Base-by-base conservation (phyloP, 2,888 invertebrate species). In the Steromphala cineraria region DNA sequence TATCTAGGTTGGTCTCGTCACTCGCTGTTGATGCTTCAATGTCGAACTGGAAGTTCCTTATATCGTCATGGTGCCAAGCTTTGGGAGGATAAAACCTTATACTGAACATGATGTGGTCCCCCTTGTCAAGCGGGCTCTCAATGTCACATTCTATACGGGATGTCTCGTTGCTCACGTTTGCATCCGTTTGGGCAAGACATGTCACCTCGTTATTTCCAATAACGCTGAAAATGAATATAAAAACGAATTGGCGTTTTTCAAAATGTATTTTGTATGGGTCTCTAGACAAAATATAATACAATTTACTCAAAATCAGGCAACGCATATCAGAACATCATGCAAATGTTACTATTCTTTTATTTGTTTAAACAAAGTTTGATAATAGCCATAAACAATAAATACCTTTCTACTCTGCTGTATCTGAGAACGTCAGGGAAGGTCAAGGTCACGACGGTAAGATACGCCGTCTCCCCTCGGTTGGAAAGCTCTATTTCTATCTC, bases 391-490 rank as follows among this genome's bases (percentile, higher is more conserved):
- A n/a, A n/a, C 7, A 2, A 36, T 36, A 0, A 15, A 17, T 71
- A 71, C 71, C 31, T 40, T n/a, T 36, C 15, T 0, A 81, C 78
- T 46, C 84, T 81, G 5, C 80, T 84, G 67, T 85, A 88, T 8
- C 81, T 46, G 3, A 87, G 74, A 10, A 75, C 74, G 15, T 82
- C 78, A 0, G 90, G 88, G 71, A 84, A 87, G 17, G 46, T 81
- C 21, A 89, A 56, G 17, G 81, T 81, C 19, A 88, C 83, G 4
- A 82, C 79, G 0, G 90, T 87, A 0, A 87, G 84, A 75, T 87
- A 87, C 0, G 89, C 85, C 5, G 86, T 85, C 28, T 90, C 87
- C 3, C 87, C 88, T 21, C 67, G 79, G 78, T 90, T 90, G 13
- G 81, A 80, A n/a, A 90, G 56, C 8, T 78, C 80, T 15, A 89